Percentiles rank a stretch among this genome's conserved stretches.
phyloP scores from a whole-genome alignment of 30 jellyfish, hydroid and myxozoan genomes.

The Cassiopea xamachana region DNA sequence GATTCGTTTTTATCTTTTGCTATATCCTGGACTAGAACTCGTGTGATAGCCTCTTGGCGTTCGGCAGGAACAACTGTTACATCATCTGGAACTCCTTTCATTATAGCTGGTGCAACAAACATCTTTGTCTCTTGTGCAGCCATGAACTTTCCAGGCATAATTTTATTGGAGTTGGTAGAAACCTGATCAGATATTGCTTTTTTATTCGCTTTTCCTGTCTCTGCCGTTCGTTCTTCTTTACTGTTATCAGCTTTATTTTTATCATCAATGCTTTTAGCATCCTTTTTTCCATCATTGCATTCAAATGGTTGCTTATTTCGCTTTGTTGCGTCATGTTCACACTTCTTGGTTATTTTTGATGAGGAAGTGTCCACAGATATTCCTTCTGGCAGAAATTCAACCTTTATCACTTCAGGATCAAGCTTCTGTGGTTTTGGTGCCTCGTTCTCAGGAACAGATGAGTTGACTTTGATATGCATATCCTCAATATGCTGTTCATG shows the following conservation, averaged over 20 bases:
- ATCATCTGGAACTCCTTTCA: conserved; percentile 55
- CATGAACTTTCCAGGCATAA: conserved; percentile 15
- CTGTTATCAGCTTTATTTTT: conserved; percentile 13
- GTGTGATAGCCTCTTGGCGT: conserved; percentile 49
- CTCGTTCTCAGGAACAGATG: conserved; percentile 51
- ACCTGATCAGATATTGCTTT: not conserved
- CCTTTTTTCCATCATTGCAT: conserved; percentile 28
- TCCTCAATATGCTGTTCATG: conserved; percentile 32
- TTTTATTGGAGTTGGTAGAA: not conserved
- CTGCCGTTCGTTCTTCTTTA: not conserved
- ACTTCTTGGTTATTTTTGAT: conserved; percentile 58
- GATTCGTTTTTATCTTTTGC: conserved; percentile 52
- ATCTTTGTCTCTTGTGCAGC: conserved; percentile 64
- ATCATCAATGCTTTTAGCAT: conserved; percentile 10
- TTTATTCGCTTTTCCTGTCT: not conserved
- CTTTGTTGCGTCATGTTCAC: conserved; percentile 14
- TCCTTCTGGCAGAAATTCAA: conserved; percentile 96
- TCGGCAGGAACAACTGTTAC: conserved; percentile 70
- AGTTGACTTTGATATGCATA: conserved; percentile 70
- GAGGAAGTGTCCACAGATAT: conserved; percentile 74
- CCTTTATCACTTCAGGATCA: conserved; percentile 95
- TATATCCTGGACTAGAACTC: conserved; percentile 52
- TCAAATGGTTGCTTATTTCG: conserved; percentile 1
- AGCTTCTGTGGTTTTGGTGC: conserved; percentile 72
- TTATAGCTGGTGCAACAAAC: conserved; percentile 43